Percentiles rank a stretch among this genome's conserved stretches.
Conservation (phyloP, 2,888 invertebrate genomes). For the Cerastoderma edule region DNA sequence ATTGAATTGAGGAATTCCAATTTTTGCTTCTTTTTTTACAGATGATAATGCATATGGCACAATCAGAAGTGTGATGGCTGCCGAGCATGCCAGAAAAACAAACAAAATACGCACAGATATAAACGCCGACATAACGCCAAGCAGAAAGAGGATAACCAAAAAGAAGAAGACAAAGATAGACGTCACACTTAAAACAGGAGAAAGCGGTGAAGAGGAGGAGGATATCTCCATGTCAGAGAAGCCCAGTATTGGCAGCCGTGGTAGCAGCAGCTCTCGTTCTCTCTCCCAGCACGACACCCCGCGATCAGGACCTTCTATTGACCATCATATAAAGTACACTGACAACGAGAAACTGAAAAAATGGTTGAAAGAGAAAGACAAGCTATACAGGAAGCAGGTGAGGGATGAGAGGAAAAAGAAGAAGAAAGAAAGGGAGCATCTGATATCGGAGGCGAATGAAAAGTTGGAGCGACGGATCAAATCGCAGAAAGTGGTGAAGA, state of each 20-base stretch:
- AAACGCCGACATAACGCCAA: constrained; percentile 40
- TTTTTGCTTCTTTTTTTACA: constrained; percentile 31
- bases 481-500: constrained; percentile 67
- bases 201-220: constrained; percentile 57
- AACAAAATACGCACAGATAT: constrained; percentile 56
- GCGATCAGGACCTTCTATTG: constrained; percentile 37
- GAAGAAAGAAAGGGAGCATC: constrained; percentile 66
- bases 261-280: constrained; percentile 31
- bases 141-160: constrained; percentile 38
- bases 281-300: constrained; percentile 33
- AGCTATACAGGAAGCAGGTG: constrained; percentile 63
- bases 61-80: constrained; percentile 63
- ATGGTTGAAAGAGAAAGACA: constrained; percentile 73
- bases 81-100: constrained; percentile 54
- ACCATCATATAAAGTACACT: constrained; percentile 67
- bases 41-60: constrained; percentile 62
- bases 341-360: constrained; percentile 63
- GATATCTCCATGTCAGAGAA: constrained; percentile 47
- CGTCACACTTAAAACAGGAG: constrained; percentile 35
- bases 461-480: constrained; percentile 61
- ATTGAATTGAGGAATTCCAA: too few relatives aligned
- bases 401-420: constrained; percentile 69
- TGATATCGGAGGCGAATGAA: constrained; percentile 66
- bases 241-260: constrained; percentile 43
- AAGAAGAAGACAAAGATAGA: constrained; percentile 58